Percentiles rank a stretch among this genome's conserved stretches.
These are phyloP conservation scores for Hyla sarda DNA, from an alignment of 2,113 vertebrate species.

Conservation along the genomic window DNA sequence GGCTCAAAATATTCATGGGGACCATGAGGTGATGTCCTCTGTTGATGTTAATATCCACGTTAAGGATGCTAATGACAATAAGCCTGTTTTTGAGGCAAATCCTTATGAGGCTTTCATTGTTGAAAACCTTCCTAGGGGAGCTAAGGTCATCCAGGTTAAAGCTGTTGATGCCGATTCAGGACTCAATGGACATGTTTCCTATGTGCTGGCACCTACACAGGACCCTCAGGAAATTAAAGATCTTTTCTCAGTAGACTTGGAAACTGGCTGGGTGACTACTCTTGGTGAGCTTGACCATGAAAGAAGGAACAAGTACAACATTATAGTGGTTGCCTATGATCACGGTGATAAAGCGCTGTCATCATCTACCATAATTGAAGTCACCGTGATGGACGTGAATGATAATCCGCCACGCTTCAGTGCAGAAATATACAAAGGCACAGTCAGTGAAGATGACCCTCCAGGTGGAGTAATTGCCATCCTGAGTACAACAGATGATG, in stretches of 20 bases:
- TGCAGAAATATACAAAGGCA: slow-evolving; percentile 96
- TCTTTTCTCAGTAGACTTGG: slow-evolving; percentile 85
- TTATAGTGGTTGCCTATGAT: slow-evolving; percentile 85
- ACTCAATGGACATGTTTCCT: slow-evolving; percentile 86
- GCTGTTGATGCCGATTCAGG: slow-evolving; percentile 90
- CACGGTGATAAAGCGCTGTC: slow-evolving; percentile 86
- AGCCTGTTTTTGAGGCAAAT: slow-evolving; percentile 87
- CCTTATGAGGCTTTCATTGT: slow-evolving; percentile 88
- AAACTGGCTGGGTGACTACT: slow-evolving; percentile 95
- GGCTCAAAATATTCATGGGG: slow-evolving; percentile 76
- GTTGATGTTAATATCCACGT: slow-evolving; percentile 90
- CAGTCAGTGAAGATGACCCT: slow-evolving; percentile 94
- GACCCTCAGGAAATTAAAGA: slow-evolving; percentile 76
- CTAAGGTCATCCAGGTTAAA: slow-evolving; percentile 88
- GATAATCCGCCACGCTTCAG: slow-evolving; percentile 94
- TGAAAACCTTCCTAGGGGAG: slow-evolving; percentile 89
- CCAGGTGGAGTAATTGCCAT: slow-evolving; percentile 91
- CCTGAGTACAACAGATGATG: slow-evolving; percentile 89
- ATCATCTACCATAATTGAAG: slow-evolving; percentile 80
- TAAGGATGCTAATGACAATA: slow-evolving; percentile 93
- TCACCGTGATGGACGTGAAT: slow-evolving; percentile 91
- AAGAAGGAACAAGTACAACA: slow-evolving; percentile 74
- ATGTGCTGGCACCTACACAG: slow-evolving; percentile 85
- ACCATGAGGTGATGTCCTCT: slow-evolving; percentile 78
- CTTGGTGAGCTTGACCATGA: slow-evolving; percentile 92